Evolutionary conservation across 2,888 invertebrate species (phyloP), one percentile per base, ranked within the genome.

Genomic region (Abrostola triplasia): DNA sequence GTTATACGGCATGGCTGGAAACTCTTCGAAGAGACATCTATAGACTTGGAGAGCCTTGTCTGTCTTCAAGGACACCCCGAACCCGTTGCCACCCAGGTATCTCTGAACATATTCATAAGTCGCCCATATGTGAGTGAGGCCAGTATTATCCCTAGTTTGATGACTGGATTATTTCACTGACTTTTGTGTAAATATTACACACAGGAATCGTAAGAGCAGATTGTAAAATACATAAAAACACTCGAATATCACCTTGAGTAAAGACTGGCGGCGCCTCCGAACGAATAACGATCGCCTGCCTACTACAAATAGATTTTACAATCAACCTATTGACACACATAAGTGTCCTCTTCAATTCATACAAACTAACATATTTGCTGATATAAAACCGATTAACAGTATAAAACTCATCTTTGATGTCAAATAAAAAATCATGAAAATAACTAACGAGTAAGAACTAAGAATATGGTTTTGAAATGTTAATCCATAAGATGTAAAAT

Each of bases 271-370:
- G 81, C 80, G 83, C 78, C 79, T 80, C 76, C 62, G 73, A 77
- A 71, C 70, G 76, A 77, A 24, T 24, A 47, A 24, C 44, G 44
- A 44, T 80, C 53, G 69, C 70, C 73, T 78, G 77, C 76, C 80
- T 73, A 73, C 78, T 75, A 71, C 80, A 84, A 80, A 80, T 80
- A 70, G 80, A 80, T 76, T 76, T 76, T 69, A 75, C 70, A 80
- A 86, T 86, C 81, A 84, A 86, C 85, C 84, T 80, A 86, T 86
- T 85, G 82, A 85, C 87, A 86, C 77, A 61, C 72, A 76, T 80
- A 73, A 62, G 44, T 63, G 51, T 71, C 59, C 62, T 66, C 69
- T 64, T 54, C 60, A 61, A 63, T 69, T 76, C 48, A 56, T 8
- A 24, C 57, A 41, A 58, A 68, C 55, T 56, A 36, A 44, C 40